Conservation (phyloP, 2,888 invertebrate genomes). For the Sericinus montela region DNA sequence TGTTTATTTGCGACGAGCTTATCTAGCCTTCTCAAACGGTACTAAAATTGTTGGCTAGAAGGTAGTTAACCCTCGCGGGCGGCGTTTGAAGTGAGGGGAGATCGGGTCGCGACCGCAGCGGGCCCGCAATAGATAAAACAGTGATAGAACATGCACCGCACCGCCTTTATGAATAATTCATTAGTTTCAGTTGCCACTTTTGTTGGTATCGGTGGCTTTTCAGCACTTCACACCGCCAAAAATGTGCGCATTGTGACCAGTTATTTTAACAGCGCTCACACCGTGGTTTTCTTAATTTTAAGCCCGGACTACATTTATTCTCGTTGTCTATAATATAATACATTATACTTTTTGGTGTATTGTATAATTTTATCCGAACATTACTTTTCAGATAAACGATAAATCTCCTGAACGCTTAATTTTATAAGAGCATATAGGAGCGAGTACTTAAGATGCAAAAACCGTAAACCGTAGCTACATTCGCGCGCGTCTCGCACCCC, state of each 20-base stretch:
- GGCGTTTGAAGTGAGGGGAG: conserved; percentile 42
- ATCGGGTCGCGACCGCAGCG: conserved; percentile 39
- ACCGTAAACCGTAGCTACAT: conserved; percentile 26
- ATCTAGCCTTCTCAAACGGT: conserved; percentile 71
- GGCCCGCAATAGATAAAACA: conserved; percentile 79
- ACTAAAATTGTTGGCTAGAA: conserved; percentile 71
- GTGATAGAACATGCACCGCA: conserved; percentile 80
- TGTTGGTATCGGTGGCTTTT: conserved; percentile 78
- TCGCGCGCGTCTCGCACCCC: conserved; percentile 42
- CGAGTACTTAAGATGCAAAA: conserved; percentile 23
- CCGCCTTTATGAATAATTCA: conserved; percentile 78
- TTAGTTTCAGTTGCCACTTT: conserved; percentile 79
- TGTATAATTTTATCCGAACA: no score
- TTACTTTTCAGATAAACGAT: conserved; percentile 1
- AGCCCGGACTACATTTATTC: conserved; percentile 13
- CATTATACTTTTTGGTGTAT: neutral
- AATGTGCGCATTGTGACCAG: conserved; percentile 64
- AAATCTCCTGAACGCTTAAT: conserved; percentile 12
- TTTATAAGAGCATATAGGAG: conserved; percentile 18
- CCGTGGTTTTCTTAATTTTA: conserved; percentile 4
- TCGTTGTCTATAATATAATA: conserved; percentile 2
- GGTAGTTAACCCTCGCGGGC: conserved; percentile 74
- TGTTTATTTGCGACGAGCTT: conserved; percentile 70
- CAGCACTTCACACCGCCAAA: conserved; percentile 74
- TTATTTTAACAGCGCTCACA: conserved; percentile 18